phyloP scores from a whole-genome alignment of 2,113 vertebrate genomes.

The Anas platyrhynchos region DNA sequence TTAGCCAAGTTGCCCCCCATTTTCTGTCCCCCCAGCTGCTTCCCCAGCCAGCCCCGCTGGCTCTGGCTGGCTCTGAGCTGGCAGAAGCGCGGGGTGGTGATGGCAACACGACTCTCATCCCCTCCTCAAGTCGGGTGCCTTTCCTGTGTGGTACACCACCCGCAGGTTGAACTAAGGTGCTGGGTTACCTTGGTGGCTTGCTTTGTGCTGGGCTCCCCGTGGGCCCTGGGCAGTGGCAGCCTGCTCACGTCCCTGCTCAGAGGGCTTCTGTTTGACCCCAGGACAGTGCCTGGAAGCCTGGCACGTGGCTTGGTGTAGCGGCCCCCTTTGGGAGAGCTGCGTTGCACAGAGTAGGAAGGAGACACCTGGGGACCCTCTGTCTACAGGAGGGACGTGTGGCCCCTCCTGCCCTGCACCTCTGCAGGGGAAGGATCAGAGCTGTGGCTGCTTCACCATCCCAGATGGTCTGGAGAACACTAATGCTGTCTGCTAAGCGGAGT shows the following conservation, averaged over 20 bases:
- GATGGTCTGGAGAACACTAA: not conserved
- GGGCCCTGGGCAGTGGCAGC: not conserved
- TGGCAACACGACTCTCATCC: fast-evolving
- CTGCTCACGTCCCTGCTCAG: fast-evolving
- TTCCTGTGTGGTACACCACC: fast-evolving
- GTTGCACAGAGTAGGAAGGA: not conserved
- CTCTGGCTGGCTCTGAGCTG: not conserved
- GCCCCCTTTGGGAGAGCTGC: fast-evolving
- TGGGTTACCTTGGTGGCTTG: fast-evolving
- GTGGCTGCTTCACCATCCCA: fast-evolving
- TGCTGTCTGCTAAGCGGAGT: not conserved
- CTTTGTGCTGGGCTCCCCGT: not conserved
- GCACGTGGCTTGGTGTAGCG: fast-evolving
- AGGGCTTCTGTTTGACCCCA: not conserved
- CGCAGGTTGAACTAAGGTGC: fast-evolving
- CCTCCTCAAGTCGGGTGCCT: fast-evolving
- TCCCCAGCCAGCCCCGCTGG: too few species aligned
- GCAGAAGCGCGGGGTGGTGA: fast-evolving
- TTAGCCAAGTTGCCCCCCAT: fast-evolving
- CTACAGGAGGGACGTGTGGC: fast-evolving
- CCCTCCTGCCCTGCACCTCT: not conserved
- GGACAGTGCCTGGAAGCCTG: fast-evolving
- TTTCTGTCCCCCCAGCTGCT: fast-evolving
- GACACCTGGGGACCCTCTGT: not conserved
- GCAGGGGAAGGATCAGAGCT: not conserved